Conservation (phyloP, 2,113 vertebrate genomes). For the Podilymbus podiceps region DNA sequence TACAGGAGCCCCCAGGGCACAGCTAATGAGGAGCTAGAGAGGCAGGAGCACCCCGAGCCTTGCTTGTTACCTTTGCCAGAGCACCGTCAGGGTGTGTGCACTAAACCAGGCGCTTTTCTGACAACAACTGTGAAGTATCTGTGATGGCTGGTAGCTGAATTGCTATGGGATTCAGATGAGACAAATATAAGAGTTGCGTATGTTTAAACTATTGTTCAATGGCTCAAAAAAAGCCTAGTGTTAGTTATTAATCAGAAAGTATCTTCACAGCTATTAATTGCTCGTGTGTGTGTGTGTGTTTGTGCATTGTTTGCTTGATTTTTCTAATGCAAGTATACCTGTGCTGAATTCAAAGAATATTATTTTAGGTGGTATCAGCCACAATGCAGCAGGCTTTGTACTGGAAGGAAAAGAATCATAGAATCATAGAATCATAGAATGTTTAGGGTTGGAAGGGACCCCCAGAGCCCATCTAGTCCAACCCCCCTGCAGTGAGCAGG, state of each 20-base stretch:
- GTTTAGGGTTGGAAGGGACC: no score
- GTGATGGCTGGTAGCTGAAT: background rate
- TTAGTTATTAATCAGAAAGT: background rate
- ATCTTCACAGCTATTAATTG: background rate
- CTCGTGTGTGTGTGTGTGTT: background rate
- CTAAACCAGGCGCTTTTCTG: background rate
- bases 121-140: background rate
- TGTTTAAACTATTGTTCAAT: background rate
- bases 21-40: background rate
- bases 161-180: background rate
- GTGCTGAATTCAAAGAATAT: background rate
- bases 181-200: background rate
- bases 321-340: background rate
- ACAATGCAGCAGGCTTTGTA: background rate
- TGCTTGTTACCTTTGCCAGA: accelerated
- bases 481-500: no score
- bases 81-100: background rate
- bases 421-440: no score
- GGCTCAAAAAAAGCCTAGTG: background rate
- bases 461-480: no score
- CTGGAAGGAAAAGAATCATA: background rate
- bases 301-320: background rate
- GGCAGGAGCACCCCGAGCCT: background rate
- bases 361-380: background rate
- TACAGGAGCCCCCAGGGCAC: background rate